These are phyloP conservation scores for Prosopocoilus inquinatus DNA, from an alignment of 2,888 invertebrate genomes.

Conservation along the genomic window DNA sequence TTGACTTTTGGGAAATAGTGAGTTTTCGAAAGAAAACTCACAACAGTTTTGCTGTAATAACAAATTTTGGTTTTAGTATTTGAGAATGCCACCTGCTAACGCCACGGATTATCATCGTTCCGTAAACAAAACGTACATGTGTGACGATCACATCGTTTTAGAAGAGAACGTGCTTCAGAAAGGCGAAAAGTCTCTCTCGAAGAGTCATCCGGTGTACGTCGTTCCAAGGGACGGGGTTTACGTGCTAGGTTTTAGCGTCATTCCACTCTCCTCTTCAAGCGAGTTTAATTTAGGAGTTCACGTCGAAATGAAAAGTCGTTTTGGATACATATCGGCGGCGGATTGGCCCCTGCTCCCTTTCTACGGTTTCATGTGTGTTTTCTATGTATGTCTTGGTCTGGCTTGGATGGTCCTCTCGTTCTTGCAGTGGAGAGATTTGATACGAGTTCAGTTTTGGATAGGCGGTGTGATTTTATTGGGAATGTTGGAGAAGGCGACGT, in stretches of 20 bases:
- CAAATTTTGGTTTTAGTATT: conserved; percentile 24
- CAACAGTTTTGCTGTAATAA: no score
- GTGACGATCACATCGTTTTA: conserved; percentile 44
- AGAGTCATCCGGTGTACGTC: conserved; percentile 54
- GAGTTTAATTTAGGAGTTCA: conserved; percentile 61
- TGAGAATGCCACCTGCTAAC: conserved; percentile 24
- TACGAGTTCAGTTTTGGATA: conserved; percentile 95
- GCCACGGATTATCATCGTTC: conserved; percentile 23
- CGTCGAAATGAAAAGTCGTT: conserved; percentile 71
- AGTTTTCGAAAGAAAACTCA: no score
- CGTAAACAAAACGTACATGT: conserved; percentile 33
- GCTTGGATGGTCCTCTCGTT: conserved; percentile 82
- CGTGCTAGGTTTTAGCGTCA: conserved; percentile 57
- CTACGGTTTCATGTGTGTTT: conserved; percentile 85
- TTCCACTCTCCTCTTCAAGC: conserved; percentile 42
- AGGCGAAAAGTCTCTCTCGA: conserved; percentile 35
- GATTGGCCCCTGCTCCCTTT: conserved; percentile 89
- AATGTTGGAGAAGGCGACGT: conserved; percentile 84
- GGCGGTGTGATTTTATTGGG: conserved; percentile 87
- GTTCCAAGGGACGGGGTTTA: conserved; percentile 73
- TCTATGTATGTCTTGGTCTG: conserved; percentile 79
- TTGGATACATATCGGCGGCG: conserved; percentile 84
- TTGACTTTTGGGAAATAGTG: no score
- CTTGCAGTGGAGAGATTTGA: conserved; percentile 85
- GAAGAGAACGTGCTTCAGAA: conserved; percentile 34